A percentile compares a stretch with the other conserved stretches of the same genome.
Conservation (phyloP, 2,888 invertebrate genomes). For the Baronia brevicornis region DNA sequence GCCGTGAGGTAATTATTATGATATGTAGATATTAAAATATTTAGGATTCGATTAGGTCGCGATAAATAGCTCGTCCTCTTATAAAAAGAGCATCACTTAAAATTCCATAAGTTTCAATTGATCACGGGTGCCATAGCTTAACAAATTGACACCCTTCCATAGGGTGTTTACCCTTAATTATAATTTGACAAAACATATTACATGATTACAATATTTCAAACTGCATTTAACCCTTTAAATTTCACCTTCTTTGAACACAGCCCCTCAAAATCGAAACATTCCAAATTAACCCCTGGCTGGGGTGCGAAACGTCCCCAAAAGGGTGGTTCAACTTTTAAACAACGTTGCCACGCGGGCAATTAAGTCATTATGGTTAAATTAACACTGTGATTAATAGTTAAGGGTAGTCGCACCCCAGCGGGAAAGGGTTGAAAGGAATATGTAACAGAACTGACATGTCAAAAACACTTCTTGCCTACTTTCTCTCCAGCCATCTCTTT, state of each 20-base stretch:
- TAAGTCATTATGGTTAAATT: constrained; percentile 32
- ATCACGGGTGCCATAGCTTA: neutral
- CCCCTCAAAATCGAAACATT: constrained; percentile 22
- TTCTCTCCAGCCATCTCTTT: too few relatives aligned
- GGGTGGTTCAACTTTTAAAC: constrained; percentile 20
- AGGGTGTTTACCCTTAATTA: constrained; percentile 6
- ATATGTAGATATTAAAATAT: too few relatives aligned
- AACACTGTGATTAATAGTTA: constrained; percentile 30
- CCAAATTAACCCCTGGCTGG: constrained; percentile 22
- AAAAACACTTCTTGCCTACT: too few relatives aligned
- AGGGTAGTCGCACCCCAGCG: constrained; percentile 19
- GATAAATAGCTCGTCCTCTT: too few relatives aligned
- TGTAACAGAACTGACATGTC: neutral
- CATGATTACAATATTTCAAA: constrained; percentile 8
- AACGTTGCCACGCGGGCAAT: constrained; percentile 23
- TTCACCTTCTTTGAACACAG: constrained; percentile 7
- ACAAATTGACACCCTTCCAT: neutral
- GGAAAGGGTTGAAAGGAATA: constrained; percentile 22
- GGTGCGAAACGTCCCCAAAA: constrained; percentile 11
- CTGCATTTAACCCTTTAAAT: constrained; percentile 7
- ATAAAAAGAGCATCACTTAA: too few relatives aligned
- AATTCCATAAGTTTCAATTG: too few relatives aligned
- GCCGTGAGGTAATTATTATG: too few relatives aligned
- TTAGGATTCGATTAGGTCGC: too few relatives aligned
- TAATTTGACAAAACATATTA: constrained; percentile 11